These are phyloP conservation scores for Poeciliopsis turrubarensis DNA, from an alignment of 2,113 vertebrate species.

Conservation along the genomic window DNA sequence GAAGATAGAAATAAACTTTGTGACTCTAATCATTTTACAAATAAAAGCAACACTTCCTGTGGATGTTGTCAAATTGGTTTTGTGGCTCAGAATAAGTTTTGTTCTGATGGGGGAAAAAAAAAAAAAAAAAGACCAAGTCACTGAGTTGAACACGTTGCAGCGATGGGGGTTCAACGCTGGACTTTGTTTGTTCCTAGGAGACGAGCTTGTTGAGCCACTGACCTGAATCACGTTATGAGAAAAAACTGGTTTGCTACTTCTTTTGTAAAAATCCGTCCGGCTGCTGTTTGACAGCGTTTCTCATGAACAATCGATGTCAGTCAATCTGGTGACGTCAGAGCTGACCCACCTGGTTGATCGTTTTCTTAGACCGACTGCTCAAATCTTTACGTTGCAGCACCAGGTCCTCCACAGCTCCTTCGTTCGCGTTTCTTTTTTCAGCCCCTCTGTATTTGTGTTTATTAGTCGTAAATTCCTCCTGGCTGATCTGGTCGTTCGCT, in stretches of 20 bases:
- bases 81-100: no score
- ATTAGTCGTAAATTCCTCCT: conserved; percentile 11
- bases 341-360: background rate
- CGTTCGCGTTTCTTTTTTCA: background rate
- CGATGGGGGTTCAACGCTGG: no score
- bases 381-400: background rate
- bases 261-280: background rate
- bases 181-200: background rate
- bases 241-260: background rate
- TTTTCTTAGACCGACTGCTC: background rate
- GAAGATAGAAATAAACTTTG: background rate
- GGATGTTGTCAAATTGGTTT: no score
- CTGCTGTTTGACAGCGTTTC: background rate
- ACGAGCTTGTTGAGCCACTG: background rate
- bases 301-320: background rate
- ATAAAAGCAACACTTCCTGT: background rate
- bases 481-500: conserved; percentile 3
- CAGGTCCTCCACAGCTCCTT: background rate
- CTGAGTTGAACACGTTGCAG: no score
- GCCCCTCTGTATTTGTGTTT: background rate
- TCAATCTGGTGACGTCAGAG: background rate
- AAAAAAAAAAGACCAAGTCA: no score
- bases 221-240: background rate
- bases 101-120: no score
- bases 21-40: background rate